A percentile compares a stretch with the other conserved stretches of the same genome.
These are phyloP conservation scores for Hormiphora californensis DNA, from an alignment of 37 sponge, comb jelly and placozoan species.

Conservation along the genomic window DNA sequence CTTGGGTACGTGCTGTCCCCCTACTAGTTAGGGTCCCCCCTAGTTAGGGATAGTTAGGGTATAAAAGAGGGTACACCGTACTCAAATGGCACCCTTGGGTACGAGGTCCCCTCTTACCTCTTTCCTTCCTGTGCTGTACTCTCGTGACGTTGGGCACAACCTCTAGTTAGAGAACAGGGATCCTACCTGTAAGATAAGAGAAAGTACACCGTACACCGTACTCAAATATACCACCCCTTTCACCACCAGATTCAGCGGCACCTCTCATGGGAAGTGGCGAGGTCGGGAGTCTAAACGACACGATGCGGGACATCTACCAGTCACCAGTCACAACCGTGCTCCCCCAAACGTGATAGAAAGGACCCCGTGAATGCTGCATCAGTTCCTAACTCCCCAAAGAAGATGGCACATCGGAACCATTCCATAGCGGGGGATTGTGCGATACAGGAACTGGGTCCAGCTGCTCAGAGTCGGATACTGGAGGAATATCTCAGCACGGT, in stretches of 20 bases:
- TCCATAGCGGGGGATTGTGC: conserved; percentile 30
- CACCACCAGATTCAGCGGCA: too few species aligned
- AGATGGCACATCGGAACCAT: conserved; percentile 35
- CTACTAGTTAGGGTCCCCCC: too few species aligned
- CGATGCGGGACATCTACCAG: conserved; percentile 23
- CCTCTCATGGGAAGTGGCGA: conserved; percentile 10
- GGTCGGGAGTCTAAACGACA: conserved; percentile 43
- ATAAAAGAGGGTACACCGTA: too few species aligned
- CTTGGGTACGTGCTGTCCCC: too few species aligned
- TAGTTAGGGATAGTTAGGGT: too few species aligned
- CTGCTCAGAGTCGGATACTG: background rate
- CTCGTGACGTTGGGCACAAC: too few species aligned
- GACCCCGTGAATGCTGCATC: background rate
- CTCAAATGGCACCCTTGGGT: too few species aligned
- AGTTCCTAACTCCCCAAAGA: conserved; percentile 31
- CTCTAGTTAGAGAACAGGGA: too few species aligned
- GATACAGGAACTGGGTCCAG: background rate
- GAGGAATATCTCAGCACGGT: conserved; percentile 49
- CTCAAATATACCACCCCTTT: too few species aligned
- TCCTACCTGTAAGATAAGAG: too few species aligned
- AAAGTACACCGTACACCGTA: too few species aligned
- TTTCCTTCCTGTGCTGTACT: too few species aligned
- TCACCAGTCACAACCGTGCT: conserved; percentile 46
- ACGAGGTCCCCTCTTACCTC: background rate
- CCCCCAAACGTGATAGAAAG: background rate